phyloP scores from a whole-genome alignment of 1,140 invertebrate genomes.

The Wiebesia pumilae region DNA sequence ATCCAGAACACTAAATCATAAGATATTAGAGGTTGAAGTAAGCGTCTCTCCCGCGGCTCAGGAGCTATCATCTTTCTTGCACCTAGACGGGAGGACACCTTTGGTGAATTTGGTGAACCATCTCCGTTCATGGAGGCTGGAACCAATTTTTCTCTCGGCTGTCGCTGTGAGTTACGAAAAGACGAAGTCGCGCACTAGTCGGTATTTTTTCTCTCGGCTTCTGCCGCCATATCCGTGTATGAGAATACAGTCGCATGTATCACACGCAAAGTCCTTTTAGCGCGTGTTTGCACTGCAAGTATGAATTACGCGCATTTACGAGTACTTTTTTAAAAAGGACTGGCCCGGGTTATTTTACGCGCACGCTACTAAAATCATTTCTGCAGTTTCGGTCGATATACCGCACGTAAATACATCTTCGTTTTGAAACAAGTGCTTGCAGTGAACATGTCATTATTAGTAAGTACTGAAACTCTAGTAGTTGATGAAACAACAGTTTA shows the following conservation, averaged over 20 bases:
- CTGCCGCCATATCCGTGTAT: background rate
- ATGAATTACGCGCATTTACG: background rate
- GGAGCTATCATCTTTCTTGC: slow-evolving; percentile 58
- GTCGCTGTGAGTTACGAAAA: slow-evolving; percentile 69
- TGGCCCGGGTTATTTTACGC: background rate
- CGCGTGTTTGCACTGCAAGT: background rate
- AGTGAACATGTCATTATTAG: background rate
- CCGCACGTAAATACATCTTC: too few species aligned
- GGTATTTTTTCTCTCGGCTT: slow-evolving; percentile 38
- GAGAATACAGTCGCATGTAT: background rate
- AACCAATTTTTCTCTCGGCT: slow-evolving; percentile 71
- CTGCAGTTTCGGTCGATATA: too few species aligned
- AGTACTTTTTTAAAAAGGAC: background rate
- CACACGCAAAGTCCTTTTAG: background rate
- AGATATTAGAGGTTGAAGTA: slow-evolving; percentile 68
- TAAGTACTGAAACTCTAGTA: too few species aligned
- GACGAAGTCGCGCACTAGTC: slow-evolving; percentile 62
- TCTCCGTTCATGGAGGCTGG: slow-evolving; percentile 45
- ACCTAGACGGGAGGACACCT: slow-evolving; percentile 53
- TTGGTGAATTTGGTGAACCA: slow-evolving; percentile 42
- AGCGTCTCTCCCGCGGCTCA: slow-evolving; percentile 23
- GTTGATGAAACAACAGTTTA: too few species aligned
- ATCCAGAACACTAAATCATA: slow-evolving; percentile 71
- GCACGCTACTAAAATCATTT: too few species aligned
- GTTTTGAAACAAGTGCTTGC: background rate